Percentiles rank a stretch among this genome's conserved stretches.
Conservation (phyloP, 1,140 invertebrate species). For the Drosophila jambulina region DNA sequence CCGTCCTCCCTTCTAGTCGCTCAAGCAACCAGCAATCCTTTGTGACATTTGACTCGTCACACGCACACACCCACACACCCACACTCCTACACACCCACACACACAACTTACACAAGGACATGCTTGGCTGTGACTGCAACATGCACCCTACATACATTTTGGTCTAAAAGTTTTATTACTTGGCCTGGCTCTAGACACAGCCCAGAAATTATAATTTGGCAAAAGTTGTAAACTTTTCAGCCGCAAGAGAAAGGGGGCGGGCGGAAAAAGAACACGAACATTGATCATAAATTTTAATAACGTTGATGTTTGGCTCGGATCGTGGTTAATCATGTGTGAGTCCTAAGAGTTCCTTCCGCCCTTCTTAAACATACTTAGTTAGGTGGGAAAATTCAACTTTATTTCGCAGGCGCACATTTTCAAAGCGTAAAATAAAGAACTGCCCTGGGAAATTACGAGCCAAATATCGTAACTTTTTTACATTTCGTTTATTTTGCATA, state of each 20-base stretch:
- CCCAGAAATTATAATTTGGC: conserved; percentile 68
- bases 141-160: conserved; percentile 68
- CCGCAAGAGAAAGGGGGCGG: not conserved
- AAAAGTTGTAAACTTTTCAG: conserved; percentile 71
- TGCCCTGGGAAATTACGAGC: no score
- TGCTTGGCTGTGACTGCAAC: conserved; percentile 59
- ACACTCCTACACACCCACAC: conserved; percentile 14
- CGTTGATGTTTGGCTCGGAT: conserved; percentile 40
- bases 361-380: no score
- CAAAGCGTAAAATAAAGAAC: no score
- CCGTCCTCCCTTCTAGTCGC: conserved; percentile 38
- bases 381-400: not conserved
- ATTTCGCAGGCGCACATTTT: no score
- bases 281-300: conserved; percentile 77
- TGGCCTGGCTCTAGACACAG: conserved; percentile 13
- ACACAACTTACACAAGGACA: conserved; percentile 20
- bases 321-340: conserved; percentile 60
- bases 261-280: conserved; percentile 6
- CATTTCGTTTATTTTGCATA: no score
- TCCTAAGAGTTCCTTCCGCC: not conserved
- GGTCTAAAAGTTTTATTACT: conserved; percentile 75
- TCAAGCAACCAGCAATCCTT: conserved; percentile 69
- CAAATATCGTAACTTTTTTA: no score
- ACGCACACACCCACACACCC: no score
- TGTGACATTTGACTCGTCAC: conserved; percentile 75